Percentiles rank a stretch among this genome's conserved stretches.
phyloP scores from a whole-genome alignment of 2,113 vertebrate species.

The Prionailurus viverrinus region DNA sequence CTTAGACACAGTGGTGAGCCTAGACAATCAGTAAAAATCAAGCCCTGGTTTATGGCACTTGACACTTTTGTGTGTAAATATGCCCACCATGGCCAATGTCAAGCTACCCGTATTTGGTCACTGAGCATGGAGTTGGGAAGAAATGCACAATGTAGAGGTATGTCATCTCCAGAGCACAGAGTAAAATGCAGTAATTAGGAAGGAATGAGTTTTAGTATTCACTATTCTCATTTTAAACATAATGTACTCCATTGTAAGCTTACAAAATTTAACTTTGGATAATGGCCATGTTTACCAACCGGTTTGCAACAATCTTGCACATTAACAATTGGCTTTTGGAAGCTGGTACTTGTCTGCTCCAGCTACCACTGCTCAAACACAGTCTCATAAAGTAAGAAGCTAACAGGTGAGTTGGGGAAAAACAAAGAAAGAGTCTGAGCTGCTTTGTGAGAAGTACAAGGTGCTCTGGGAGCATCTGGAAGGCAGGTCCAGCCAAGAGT shows the following conservation, averaged over 20 bases:
- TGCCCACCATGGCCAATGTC: background rate
- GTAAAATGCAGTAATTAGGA: background rate
- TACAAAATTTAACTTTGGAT: background rate
- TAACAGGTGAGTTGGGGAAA: background rate
- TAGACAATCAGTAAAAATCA: conserved; percentile 11
- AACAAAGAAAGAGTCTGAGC: background rate
- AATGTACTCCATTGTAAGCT: background rate
- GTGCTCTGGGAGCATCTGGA: background rate
- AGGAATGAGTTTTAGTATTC: background rate
- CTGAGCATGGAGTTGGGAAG: background rate
- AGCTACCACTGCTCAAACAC: background rate
- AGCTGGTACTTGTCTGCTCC: too few relatives aligned
- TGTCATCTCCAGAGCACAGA: background rate
- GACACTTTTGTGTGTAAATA: background rate
- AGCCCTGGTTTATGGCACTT: background rate
- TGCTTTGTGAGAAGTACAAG: background rate
- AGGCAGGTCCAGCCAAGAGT: background rate
- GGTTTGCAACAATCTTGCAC: too few relatives aligned
- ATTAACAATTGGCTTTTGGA: accelerated
- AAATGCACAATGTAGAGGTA: background rate
- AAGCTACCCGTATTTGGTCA: background rate
- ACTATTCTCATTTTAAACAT: background rate
- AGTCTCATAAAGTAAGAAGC: background rate
- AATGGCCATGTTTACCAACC: background rate
- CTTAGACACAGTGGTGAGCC: background rate